Evolutionary conservation across 2,113 vertebrate species (phyloP).

Genomic region (Salvelinus fontinalis): DNA sequence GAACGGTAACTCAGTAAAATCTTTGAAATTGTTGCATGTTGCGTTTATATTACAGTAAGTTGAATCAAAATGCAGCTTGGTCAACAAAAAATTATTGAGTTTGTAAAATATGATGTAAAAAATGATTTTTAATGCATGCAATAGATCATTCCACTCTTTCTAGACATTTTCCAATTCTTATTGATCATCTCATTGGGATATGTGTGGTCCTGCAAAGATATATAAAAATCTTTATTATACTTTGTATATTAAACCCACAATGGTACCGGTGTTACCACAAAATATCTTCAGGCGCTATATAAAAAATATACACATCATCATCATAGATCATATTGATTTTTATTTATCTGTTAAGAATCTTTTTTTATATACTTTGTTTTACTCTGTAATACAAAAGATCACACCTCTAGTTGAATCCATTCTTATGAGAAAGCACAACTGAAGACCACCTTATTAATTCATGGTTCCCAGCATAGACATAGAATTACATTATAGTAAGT

Average conservation of each 20-base stretch:
- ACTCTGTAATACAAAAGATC: constrained; percentile 55
- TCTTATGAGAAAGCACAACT: constrained; percentile 20
- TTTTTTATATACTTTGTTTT: constrained; percentile 59
- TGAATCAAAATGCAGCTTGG: neutral
- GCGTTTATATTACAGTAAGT: constrained; percentile 42
- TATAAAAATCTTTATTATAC: constrained; percentile 46
- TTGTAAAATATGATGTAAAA: neutral
- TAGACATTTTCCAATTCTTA: constrained; percentile 44
- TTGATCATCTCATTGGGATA: constrained; percentile 52
- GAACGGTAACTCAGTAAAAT: no score
- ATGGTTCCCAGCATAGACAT: constrained; percentile 8
- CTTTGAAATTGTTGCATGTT: constrained; percentile 46
- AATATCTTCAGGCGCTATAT: constrained; percentile 70
- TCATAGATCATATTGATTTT: constrained; percentile 68
- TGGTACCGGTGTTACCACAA: constrained; percentile 69
- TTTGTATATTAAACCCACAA: constrained; percentile 64
- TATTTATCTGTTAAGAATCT: constrained; percentile 48
- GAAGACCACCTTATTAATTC: constrained; percentile 27
- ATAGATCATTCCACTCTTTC: constrained; percentile 38
- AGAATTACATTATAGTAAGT: neutral
- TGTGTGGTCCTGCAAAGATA: constrained; percentile 26
- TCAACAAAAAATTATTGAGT: neutral
- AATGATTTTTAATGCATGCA: constrained; percentile 35
- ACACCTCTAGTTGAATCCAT: neutral
- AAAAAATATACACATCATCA: constrained; percentile 75